phyloP scores from a whole-genome alignment of 1,140 invertebrate genomes.

The Lordiphosa stackelbergi region DNA sequence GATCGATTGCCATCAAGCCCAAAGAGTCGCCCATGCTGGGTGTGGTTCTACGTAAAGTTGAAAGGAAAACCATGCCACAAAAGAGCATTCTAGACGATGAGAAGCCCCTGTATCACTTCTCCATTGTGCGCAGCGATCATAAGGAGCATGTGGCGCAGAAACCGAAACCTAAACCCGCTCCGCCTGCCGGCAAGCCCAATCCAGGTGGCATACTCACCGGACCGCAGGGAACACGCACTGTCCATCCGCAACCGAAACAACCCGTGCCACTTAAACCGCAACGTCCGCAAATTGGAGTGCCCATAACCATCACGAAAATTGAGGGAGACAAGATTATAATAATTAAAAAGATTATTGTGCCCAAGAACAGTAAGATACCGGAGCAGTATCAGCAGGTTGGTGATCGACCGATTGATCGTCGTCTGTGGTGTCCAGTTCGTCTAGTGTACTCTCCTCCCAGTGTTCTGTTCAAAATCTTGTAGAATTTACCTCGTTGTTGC shows the following conservation, averaged over 20 bases:
- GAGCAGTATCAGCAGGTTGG: slow-evolving; percentile 76
- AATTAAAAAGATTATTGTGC: slow-evolving; percentile 73
- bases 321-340: slow-evolving; percentile 77
- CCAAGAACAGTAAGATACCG: slow-evolving; percentile 76
- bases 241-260: slow-evolving; percentile 23
- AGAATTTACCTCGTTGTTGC: slow-evolving; percentile 39
- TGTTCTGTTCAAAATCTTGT: slow-evolving; percentile 40
- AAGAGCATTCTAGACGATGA: slow-evolving; percentile 75
- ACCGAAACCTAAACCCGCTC: slow-evolving; percentile 63
- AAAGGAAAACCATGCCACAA: slow-evolving; percentile 60
- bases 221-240: slow-evolving; percentile 48
- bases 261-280: slow-evolving; percentile 44
- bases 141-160: slow-evolving; percentile 62
- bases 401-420: slow-evolving; percentile 37
- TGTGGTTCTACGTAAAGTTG: slow-evolving; percentile 71
- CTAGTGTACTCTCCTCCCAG: slow-evolving; percentile 32
- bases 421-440: slow-evolving; percentile 29
- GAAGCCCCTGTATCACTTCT: slow-evolving; percentile 69
- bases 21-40: slow-evolving; percentile 69
- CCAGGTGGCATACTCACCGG: slow-evolving; percentile 66
- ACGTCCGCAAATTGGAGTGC: slow-evolving; percentile 56
- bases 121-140: slow-evolving; percentile 65
- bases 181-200: slow-evolving; percentile 49
- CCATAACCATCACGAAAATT: slow-evolving; percentile 74
- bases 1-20: slow-evolving; percentile 63